These are phyloP conservation scores for Bradypus variegatus DNA, from an alignment of 2,797 vertebrate genomes.

Conservation along the genomic window DNA sequence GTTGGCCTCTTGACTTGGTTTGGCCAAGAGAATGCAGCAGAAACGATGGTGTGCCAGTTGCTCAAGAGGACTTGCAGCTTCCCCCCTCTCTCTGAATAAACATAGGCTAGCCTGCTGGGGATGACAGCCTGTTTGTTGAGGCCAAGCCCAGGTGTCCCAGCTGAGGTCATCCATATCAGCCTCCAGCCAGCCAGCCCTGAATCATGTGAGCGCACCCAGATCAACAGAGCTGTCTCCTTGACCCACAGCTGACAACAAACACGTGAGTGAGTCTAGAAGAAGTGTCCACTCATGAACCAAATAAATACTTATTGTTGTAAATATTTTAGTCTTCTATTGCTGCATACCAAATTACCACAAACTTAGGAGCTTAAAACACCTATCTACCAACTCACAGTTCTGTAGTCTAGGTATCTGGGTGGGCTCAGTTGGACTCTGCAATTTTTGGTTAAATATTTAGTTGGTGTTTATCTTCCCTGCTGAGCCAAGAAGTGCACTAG, in stretches of 20 bases:
- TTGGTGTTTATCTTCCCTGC: not conserved
- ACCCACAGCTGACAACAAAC: too few relatives aligned
- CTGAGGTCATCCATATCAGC: not conserved
- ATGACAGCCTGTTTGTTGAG: fast-evolving
- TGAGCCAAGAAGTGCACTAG: not conserved
- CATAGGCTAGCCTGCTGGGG: not conserved
- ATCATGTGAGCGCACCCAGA: not conserved
- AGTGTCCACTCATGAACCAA: not conserved
- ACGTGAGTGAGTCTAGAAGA: not conserved
- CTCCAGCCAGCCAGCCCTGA: not conserved
- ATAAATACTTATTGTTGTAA: not conserved
- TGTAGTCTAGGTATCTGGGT: not conserved
- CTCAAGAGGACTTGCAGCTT: not conserved
- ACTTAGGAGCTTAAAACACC: not conserved
- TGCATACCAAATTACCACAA: not conserved
- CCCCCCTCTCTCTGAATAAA: not conserved
- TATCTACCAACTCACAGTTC: not conserved
- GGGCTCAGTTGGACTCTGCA: not conserved
- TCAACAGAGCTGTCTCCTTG: not conserved
- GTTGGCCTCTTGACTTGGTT: not conserved
- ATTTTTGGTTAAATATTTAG: too few relatives aligned
- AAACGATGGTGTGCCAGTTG: not conserved
- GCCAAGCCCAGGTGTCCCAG: not conserved
- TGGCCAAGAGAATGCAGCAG: not conserved
- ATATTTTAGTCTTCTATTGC: not conserved